These are phyloP conservation scores for Synanthedon formicaeformis DNA, from an alignment of 2,888 invertebrate genomes.

Conservation along the genomic window DNA sequence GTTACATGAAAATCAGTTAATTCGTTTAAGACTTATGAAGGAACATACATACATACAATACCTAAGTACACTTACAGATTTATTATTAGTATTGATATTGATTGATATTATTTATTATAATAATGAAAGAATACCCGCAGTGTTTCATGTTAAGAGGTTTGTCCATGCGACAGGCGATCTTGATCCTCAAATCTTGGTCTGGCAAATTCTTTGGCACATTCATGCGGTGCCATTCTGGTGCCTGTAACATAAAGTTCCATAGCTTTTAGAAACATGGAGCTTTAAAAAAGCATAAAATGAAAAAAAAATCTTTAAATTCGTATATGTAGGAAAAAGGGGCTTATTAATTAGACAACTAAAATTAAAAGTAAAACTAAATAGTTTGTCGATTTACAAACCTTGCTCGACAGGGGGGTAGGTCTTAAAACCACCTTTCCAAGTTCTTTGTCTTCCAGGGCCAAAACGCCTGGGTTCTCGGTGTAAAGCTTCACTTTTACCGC, in stretches of 20 bases:
- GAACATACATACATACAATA: too few relatives aligned
- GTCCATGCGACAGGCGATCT: slow-evolving; percentile 98
- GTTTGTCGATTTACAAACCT: slow-evolving; percentile 68
- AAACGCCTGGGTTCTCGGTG: slow-evolving; percentile 96
- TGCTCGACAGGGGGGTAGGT: slow-evolving; percentile 88
- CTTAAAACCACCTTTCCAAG: slow-evolving; percentile 91
- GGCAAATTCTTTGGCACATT: slow-evolving; percentile 92
- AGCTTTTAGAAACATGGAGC: too few relatives aligned
- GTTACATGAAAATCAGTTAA: too few relatives aligned
- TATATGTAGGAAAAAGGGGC: too few relatives aligned
- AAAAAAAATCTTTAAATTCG: too few relatives aligned
- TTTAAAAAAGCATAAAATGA: too few relatives aligned
- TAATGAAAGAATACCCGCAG: slow-evolving; percentile 79
- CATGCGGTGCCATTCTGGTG: slow-evolving; percentile 99
- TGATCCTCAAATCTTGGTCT: slow-evolving; percentile 96
- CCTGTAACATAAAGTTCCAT: too few relatives aligned
- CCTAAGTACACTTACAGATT: too few relatives aligned
- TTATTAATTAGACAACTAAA: too few relatives aligned
- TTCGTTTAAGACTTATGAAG: too few relatives aligned
- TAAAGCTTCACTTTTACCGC: slow-evolving; percentile 97
- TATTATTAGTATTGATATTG: too few relatives aligned
- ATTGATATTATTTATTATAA: not conserved
- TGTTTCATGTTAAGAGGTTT: slow-evolving; percentile 99
- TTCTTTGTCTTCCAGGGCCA: slow-evolving; percentile 99
- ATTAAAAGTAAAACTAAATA: not conserved